These are phyloP conservation scores for Eidolon dupreanum DNA, from an alignment of 2,797 vertebrate genomes.

Conservation along the genomic window DNA sequence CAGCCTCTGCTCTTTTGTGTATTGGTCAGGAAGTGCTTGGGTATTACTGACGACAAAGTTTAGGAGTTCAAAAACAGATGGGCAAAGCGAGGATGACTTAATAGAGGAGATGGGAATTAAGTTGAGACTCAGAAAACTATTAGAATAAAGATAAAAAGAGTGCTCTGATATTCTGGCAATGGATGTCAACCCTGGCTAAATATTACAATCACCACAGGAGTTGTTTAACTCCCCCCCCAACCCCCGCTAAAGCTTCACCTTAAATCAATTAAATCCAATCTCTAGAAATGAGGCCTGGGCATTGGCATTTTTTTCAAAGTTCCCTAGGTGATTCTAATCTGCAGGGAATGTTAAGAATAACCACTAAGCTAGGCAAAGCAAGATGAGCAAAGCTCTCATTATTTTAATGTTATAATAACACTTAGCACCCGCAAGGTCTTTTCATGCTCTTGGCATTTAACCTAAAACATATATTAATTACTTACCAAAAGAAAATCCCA, in stretches of 20 bases:
- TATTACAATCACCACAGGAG: background rate
- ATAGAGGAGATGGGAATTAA: background rate
- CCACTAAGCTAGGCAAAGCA: conserved; percentile 14
- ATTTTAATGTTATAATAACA: conserved; percentile 73
- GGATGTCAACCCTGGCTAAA: background rate
- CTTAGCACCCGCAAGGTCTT: conserved; percentile 56
- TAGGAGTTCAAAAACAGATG: background rate
- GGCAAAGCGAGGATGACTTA: background rate
- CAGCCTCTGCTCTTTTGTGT: background rate
- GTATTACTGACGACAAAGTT: background rate
- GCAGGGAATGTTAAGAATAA: background rate
- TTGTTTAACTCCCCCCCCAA: background rate
- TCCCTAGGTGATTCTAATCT: conserved; percentile 46
- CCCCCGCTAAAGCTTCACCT: background rate
- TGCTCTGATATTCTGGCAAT: background rate
- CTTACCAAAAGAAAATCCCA: conserved; percentile 65
- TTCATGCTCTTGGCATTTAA: conserved; percentile 64
- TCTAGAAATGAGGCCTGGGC: background rate
- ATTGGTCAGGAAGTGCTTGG: background rate
- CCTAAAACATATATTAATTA: conserved; percentile 70
- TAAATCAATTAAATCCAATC: conserved; percentile 26
- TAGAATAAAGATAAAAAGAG: background rate
- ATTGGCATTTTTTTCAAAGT: background rate
- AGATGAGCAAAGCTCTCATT: conserved; percentile 66
- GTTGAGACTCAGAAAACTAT: background rate